These are phyloP conservation scores for Patella caerulea DNA, from an alignment of 2,888 invertebrate genomes.

Conservation along the genomic window DNA sequence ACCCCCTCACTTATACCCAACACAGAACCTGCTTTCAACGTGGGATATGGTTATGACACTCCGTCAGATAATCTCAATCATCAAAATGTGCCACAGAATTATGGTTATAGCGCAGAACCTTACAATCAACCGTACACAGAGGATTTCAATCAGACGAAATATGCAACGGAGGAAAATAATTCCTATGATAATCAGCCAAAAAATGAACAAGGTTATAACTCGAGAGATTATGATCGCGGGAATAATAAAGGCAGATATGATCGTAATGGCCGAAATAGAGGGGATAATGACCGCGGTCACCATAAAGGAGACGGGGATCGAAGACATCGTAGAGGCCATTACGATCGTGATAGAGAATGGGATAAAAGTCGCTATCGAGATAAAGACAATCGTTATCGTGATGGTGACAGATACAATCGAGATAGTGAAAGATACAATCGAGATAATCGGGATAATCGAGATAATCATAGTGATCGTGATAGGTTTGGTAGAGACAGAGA, in stretches of 20 bases:
- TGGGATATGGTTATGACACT: background rate
- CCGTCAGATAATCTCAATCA: background rate
- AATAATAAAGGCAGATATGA: conserved; percentile 27
- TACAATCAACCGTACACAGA: conserved; percentile 4
- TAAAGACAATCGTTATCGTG: conserved; percentile 38
- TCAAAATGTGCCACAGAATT: conserved; percentile 14
- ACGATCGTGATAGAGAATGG: conserved; percentile 37
- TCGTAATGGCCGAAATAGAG: background rate
- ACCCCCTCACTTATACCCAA: background rate
- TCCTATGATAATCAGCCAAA: conserved; percentile 28
- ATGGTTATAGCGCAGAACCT: conserved; percentile 3
- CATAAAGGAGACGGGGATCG: conserved; percentile 36
- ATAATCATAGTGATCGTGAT: conserved; percentile 34
- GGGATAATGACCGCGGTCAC: conserved; percentile 24
- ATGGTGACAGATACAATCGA: conserved; percentile 33
- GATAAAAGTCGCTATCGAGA: conserved; percentile 37
- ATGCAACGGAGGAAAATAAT: conserved; percentile 34
- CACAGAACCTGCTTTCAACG: background rate
- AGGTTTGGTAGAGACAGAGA: conserved; percentile 27
- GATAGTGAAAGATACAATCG: conserved; percentile 30
- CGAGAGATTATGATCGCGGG: conserved; percentile 37
- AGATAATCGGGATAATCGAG: conserved; percentile 36
- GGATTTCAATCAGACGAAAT: conserved; percentile 18
- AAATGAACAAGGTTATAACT: conserved; percentile 23
- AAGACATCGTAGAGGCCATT: conserved; percentile 35